Evolutionary conservation across 2,113 vertebrate species (phyloP).

Genomic region (Sinocyclocheilus maitianheensis): DNA sequence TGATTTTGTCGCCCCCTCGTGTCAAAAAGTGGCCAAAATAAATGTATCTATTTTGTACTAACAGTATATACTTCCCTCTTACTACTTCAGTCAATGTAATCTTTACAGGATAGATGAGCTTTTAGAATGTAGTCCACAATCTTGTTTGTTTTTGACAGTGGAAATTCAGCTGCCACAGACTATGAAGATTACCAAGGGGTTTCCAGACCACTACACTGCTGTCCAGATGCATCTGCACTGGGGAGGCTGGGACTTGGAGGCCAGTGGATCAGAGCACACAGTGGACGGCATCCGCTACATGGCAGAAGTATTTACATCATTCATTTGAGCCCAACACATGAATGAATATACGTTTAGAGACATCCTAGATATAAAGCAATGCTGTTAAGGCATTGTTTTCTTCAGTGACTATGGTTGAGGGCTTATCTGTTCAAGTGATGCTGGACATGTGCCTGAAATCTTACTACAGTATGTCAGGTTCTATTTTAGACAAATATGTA

Average conservation of each 20-base stretch:
- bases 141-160: constrained; percentile 71
- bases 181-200: constrained; percentile 78
- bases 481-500: constrained; percentile 21
- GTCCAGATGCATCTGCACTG: constrained; percentile 94
- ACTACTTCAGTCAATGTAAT: neutral
- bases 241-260: constrained; percentile 82
- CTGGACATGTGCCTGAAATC: constrained; percentile 1
- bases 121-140: neutral
- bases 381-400: neutral
- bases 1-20: constrained; percentile 1
- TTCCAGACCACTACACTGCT: constrained; percentile 75
- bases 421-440: neutral
- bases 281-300: constrained; percentile 83
- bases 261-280: constrained; percentile 90
- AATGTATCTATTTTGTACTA: neutral
- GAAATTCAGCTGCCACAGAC: constrained; percentile 82
- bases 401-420: neutral
- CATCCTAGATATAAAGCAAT: neutral
- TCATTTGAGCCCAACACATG: neutral
- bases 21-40: neutral
- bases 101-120: neutral
- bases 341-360: neutral
- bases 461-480: neutral
- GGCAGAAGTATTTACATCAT: constrained; percentile 79
- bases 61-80: neutral